A percentile compares a stretch with the other conserved stretches of the same genome.
phyloP scores from a whole-genome alignment of 2,888 invertebrate species.

The Stenurella melanura region DNA sequence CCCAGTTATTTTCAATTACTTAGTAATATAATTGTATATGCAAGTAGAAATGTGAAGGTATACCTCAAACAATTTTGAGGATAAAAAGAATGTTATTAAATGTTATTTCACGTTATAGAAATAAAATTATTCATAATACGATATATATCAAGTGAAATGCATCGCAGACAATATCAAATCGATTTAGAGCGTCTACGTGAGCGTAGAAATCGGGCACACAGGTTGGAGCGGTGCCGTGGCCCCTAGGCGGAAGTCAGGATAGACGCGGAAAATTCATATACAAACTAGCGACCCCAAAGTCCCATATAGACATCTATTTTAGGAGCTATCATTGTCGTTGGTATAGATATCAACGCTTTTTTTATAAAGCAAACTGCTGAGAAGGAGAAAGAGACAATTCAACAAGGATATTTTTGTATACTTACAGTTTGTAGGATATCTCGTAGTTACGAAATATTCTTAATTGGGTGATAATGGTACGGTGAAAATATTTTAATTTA shows the following conservation, averaged over 20 bases:
- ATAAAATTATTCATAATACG: background rate
- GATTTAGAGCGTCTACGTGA: background rate
- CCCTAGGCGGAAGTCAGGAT: background rate
- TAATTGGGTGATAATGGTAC: no score
- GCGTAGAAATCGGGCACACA: slow-evolving; percentile 7
- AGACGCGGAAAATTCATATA: background rate
- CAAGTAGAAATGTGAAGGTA: background rate
- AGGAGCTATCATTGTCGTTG: background rate
- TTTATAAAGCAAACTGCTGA: background rate
- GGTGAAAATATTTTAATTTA: no score
- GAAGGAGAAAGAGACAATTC: background rate
- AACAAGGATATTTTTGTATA: background rate
- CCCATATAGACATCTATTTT: background rate
- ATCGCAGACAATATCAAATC: background rate
- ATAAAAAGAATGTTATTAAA: background rate
- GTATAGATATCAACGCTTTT: background rate
- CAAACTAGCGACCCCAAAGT: background rate
- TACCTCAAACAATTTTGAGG: background rate
- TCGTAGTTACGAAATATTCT: no score
- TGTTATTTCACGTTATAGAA: background rate
- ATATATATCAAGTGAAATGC: background rate
- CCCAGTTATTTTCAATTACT: no score
- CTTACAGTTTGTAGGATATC: no score
- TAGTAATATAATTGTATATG: no score
- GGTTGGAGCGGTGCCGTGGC: background rate